Evolutionary conservation across 2,113 vertebrate genomes (phyloP).

Genomic region (Dicentrarchus labrax): DNA sequence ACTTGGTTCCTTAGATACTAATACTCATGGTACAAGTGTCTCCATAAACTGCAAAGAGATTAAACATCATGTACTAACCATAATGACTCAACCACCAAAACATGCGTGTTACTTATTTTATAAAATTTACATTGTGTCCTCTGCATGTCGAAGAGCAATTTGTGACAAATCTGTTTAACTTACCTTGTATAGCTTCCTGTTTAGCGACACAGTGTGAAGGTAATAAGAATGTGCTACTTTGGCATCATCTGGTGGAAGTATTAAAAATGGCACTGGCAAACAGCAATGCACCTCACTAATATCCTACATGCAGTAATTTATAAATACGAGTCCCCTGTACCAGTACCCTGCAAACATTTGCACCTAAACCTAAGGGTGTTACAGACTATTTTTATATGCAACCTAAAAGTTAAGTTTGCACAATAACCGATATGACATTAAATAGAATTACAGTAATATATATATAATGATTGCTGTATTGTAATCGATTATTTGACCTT

Average conservation of each 20-base stretch:
- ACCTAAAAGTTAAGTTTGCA: too few species aligned
- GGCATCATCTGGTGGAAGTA: background rate
- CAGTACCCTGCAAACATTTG: too few species aligned
- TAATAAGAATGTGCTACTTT: background rate
- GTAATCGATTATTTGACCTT: too few species aligned
- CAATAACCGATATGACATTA: too few species aligned
- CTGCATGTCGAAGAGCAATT: background rate
- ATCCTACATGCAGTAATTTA: too few species aligned
- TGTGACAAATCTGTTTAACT: background rate
- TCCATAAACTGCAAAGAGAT: background rate
- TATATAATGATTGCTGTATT: too few species aligned
- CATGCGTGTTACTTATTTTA: background rate
- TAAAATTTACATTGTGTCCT: background rate
- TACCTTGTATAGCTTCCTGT: background rate
- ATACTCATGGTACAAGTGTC: background rate
- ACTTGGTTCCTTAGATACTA: background rate
- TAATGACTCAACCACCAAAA: background rate
- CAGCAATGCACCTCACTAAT: background rate
- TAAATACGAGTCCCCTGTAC: too few species aligned
- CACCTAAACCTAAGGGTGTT: too few species aligned
- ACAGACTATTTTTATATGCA: too few species aligned
- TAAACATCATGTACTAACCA: background rate
- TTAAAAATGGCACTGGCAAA: background rate
- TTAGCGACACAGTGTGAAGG: background rate
- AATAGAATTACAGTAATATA: too few species aligned